A percentile compares a stretch with the other conserved stretches of the same genome.
These are phyloP conservation scores for Sinotaia quadrata DNA, from an alignment of 2,888 invertebrate genomes.

Conservation along the genomic window DNA sequence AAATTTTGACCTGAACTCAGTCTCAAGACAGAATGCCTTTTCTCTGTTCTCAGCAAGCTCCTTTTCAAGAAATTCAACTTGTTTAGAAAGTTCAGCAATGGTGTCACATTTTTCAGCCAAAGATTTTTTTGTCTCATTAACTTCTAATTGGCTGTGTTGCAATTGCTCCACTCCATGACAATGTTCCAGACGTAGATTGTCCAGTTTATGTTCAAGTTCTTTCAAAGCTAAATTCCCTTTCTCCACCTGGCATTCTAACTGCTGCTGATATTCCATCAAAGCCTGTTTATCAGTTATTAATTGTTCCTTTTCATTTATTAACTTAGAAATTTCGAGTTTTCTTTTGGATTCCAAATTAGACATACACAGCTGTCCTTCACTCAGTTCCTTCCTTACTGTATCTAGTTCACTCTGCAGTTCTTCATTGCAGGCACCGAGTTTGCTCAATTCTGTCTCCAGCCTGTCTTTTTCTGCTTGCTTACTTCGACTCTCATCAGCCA, in stretches of 20 bases:
- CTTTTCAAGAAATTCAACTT: constrained; percentile 21
- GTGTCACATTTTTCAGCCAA: constrained; percentile 19
- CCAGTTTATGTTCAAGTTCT: constrained; percentile 11
- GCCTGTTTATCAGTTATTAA: background rate
- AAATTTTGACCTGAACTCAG: background rate
- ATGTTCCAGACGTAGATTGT: background rate
- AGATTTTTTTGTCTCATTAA: constrained; percentile 5
- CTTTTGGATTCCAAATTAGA: constrained; percentile 10
- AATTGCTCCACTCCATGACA: background rate
- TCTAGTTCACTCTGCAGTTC: constrained; percentile 1
- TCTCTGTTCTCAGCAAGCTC: constrained; percentile 9
- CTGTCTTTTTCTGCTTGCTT: constrained; percentile 17
- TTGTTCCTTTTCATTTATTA: constrained; percentile 8
- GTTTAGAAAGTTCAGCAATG: constrained; percentile 10
- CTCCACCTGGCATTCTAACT: background rate
- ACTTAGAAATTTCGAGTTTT: constrained; percentile 14
- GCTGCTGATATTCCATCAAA: background rate
- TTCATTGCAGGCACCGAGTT: background rate
- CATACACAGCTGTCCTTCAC: constrained; percentile 12
- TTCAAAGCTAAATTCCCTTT: background rate
- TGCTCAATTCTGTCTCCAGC: constrained; percentile 16
- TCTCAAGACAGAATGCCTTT: constrained; percentile 8
- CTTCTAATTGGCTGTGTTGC: constrained; percentile 10
- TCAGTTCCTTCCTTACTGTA: constrained; percentile 14
- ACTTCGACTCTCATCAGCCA: constrained; percentile 16